phyloP scores from a whole-genome alignment of 2,888 invertebrate genomes.

The Leptothorax acervorum region DNA sequence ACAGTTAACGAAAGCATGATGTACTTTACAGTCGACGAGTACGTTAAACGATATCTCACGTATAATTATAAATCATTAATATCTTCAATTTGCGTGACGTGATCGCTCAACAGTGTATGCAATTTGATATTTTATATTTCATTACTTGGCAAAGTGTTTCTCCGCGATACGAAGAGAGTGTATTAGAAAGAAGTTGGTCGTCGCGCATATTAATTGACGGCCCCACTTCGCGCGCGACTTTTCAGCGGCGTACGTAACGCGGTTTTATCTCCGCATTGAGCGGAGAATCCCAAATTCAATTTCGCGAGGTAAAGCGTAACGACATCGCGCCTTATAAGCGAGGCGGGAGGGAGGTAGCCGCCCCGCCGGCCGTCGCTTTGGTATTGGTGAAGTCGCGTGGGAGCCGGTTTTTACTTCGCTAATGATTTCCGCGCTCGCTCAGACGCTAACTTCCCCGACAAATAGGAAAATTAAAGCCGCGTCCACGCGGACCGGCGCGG shows the following conservation, averaged over 20 bases:
- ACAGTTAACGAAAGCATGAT: not conserved
- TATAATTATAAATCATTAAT: not conserved
- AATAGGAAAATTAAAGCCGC: conserved; percentile 82
- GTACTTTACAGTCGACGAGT: not conserved
- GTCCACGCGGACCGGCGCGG: conserved; percentile 74
- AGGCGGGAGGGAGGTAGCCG: not conserved
- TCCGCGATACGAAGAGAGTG: not conserved
- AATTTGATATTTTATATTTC: not conserved
- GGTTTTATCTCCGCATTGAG: conserved; percentile 56
- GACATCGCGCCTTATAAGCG: conserved; percentile 60
- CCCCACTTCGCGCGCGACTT: conserved; percentile 53
- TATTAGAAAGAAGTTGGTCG: conserved; percentile 50
- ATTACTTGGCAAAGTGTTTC: conserved; percentile 1
- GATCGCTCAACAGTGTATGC: not conserved
- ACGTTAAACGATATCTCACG: not conserved
- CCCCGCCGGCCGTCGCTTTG: conserved; percentile 52
- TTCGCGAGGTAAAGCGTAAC: conserved; percentile 54
- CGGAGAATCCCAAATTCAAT: conserved; percentile 55
- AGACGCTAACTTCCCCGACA: conserved; percentile 82
- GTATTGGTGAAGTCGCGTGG: conserved; percentile 66
- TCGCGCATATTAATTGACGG: conserved; percentile 50
- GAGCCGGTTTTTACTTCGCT: conserved; percentile 68
- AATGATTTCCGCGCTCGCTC: conserved; percentile 81
- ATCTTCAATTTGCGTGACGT: not conserved
- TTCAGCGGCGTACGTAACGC: conserved; percentile 43